Evolutionary conservation across 2,797 vertebrate species (phyloP), one percentile per base, ranked within the genome.

Genomic region (Pampus argenteus): DNA sequence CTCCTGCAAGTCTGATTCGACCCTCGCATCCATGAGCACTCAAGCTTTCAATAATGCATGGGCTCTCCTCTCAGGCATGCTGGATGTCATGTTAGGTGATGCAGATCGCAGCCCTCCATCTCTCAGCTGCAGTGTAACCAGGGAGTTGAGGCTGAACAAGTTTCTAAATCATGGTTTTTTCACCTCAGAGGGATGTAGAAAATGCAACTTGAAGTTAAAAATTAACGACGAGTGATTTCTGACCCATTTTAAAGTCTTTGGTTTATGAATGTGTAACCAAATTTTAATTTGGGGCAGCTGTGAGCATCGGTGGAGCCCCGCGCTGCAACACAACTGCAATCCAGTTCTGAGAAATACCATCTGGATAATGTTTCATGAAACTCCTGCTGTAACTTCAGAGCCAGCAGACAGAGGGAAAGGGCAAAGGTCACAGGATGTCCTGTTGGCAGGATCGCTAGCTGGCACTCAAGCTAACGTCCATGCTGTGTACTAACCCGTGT

Each of bases 31-130:
- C 56, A 34, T 9, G 54, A 45, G 42, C 49, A 59, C 40, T 47
- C 4, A 18, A 68, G 1, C 10, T 11, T 36, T 84, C 54, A 87
- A 89, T 88, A 74, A 79, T 85, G 66, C 55, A 89, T 38, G 31
- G 9, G 42, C 6, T 26, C 45, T 42, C 65, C 48, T 22, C 57
- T 65, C 50, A 50, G 71, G 50, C 48, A 3, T 8, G 26, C 3
- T 23, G 5, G 66, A 47, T 69, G 78, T 58, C 69, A 38, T 36
- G 83, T 79, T 20, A 38, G 60, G 47, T 49, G 72, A 71, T 20
- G 57, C 28, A 15, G 48, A 62, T 2, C 14, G 44, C 49, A 9
- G 45, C 57, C 52, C n/a, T n/a, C n/a, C n/a, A n/a, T 77, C 71
- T 60, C 44, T 34, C 52, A 18, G 73, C 45, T 69, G 58, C 62